A percentile compares a stretch with the other conserved stretches of the same genome.
These are phyloP conservation scores for Misgurnus anguillicaudatus DNA, from an alignment of 2,113 vertebrate species.

Conservation along the genomic window DNA sequence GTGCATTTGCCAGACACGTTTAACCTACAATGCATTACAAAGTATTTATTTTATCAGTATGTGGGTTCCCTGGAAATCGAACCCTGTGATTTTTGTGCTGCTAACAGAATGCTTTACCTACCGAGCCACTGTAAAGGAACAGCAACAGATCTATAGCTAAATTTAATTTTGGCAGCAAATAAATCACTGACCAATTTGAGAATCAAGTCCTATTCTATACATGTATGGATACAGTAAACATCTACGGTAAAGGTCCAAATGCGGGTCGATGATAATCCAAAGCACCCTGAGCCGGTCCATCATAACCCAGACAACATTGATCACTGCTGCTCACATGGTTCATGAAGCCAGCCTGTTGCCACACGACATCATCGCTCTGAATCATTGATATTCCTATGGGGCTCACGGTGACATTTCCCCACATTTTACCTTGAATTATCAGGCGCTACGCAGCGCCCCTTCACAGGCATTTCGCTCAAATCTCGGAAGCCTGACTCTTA, in stretches of 20 bases:
- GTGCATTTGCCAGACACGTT: too few relatives aligned
- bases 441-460: slow-evolving; percentile 47
- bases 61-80: too few relatives aligned
- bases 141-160: neutral
- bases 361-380: slow-evolving; percentile 18
- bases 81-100: too few relatives aligned
- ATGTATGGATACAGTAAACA: neutral
- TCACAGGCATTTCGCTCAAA: slow-evolving; percentile 49
- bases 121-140: neutral
- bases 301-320: slow-evolving; percentile 27
- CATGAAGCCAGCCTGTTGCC: neutral
- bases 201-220: neutral
- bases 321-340: slow-evolving; percentile 10
- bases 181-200: neutral
- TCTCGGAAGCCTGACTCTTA: slow-evolving; percentile 53
- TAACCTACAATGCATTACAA: too few relatives aligned
- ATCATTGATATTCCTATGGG: slow-evolving; percentile 56
- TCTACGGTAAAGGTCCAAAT: neutral
- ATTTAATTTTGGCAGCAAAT: neutral
- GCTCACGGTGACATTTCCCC: slow-evolving; percentile 60
- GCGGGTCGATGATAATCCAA: neutral
- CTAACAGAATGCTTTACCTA: too few relatives aligned
- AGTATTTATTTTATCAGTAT: too few relatives aligned
- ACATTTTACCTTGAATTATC: slow-evolving; percentile 60
- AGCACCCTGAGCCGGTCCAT: slow-evolving; percentile 10